Percentiles rank a stretch among this genome's conserved stretches.
These are phyloP conservation scores for Elysia crispata DNA, from an alignment of 2,888 invertebrate species.

Conservation along the genomic window DNA sequence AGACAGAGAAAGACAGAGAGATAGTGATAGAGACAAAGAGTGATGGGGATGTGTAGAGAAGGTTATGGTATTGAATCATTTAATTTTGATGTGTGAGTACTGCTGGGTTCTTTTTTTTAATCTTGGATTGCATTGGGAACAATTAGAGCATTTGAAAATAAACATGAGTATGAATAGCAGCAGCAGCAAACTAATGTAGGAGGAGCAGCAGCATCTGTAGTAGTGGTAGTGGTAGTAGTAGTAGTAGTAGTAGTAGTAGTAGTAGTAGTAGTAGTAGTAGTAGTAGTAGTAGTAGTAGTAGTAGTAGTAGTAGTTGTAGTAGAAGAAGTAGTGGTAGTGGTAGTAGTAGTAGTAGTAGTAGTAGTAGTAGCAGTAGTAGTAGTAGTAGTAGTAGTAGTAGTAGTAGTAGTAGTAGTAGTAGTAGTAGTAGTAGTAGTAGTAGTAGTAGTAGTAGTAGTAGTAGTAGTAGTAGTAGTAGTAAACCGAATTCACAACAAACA, in stretches of 20 bases:
- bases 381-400: slow-evolving; percentile 9
- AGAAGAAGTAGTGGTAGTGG: neutral
- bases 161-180: too few relatives aligned
- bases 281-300: slow-evolving; percentile 9
- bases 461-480: slow-evolving; percentile 9
- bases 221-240: neutral
- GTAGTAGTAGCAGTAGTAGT: slow-evolving; percentile 9
- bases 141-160: too few relatives aligned
- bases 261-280: slow-evolving; percentile 9
- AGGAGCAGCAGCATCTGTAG: too few relatives aligned
- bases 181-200: too few relatives aligned
- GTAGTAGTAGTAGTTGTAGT: slow-evolving; percentile 4
- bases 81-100: too few relatives aligned
- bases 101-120: too few relatives aligned
- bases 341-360: slow-evolving; percentile 3
- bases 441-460: slow-evolving; percentile 9
- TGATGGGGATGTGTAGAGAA: too few relatives aligned
- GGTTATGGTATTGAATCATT: too few relatives aligned
- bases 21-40: too few relatives aligned
- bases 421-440: slow-evolving; percentile 4
- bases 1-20: too few relatives aligned
- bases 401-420: slow-evolving; percentile 9
- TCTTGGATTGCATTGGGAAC: too few relatives aligned
- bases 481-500: slow-evolving; percentile 56
- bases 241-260: slow-evolving; percentile 9